Evolutionary conservation across 2,888 invertebrate genomes (phyloP).

Genomic region (Theretra japonica): DNA sequence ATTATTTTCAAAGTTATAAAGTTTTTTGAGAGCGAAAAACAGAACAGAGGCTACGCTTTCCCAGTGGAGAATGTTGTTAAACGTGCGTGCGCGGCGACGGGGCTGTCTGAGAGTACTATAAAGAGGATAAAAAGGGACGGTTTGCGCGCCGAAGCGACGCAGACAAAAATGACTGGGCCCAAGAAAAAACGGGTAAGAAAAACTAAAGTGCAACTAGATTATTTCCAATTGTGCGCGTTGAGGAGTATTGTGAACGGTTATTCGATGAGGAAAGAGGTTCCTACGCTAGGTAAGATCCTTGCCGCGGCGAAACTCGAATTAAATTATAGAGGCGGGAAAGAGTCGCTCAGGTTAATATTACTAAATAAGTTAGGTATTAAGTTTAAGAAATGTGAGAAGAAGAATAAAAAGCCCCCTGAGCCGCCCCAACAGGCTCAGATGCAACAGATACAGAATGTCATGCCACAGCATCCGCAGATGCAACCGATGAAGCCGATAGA

Average conservation of each 20-base stretch:
- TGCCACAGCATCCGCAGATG: conserved; percentile 56
- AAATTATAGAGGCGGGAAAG: conserved; percentile 75
- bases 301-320: conserved; percentile 73
- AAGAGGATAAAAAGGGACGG: conserved; percentile 78
- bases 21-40: conserved; percentile 80
- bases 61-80: conserved; percentile 80
- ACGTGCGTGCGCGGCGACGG: conserved; percentile 76
- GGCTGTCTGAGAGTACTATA: conserved; percentile 76
- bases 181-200: conserved; percentile 77
- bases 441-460: conserved; percentile 47
- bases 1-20: conserved; percentile 78
- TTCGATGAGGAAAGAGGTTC: conserved; percentile 73
- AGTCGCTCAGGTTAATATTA: conserved; percentile 74
- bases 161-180: conserved; percentile 76
- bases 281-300: conserved; percentile 76
- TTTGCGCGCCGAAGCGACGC: conserved; percentile 72
- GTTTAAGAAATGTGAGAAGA: conserved; percentile 80
- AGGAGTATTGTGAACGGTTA: conserved; percentile 77
- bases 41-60: conserved; percentile 76
- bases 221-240: conserved; percentile 74
- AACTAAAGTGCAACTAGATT: conserved; percentile 77
- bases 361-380: conserved; percentile 78
- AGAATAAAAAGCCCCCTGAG: conserved; percentile 74
- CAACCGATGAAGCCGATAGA: conserved; percentile 67
- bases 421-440: conserved; percentile 49